Evolutionary conservation across 2,797 vertebrate genomes (phyloP).

Genomic region (Gallinago solitaria): DNA sequence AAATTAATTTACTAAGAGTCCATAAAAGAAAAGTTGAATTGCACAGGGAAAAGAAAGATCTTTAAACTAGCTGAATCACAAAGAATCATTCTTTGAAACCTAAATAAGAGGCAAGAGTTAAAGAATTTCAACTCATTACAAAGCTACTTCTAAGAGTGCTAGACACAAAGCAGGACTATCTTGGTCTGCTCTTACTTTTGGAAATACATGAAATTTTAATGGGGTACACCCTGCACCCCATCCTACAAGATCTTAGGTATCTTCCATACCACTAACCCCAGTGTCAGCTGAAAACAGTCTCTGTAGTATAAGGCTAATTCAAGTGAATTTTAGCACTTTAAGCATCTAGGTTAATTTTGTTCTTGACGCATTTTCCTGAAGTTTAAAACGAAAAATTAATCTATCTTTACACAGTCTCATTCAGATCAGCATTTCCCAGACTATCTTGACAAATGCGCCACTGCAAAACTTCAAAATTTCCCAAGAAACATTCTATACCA

Average conservation of each 20-base stretch:
- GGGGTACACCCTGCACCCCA: not conserved
- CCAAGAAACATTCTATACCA: not conserved
- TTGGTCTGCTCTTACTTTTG: not conserved
- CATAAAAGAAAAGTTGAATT: conserved; percentile 12
- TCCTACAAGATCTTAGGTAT: not conserved
- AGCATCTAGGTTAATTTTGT: not conserved
- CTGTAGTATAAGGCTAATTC: not conserved
- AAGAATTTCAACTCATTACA: not conserved
- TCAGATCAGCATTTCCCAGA: not conserved
- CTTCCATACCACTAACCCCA: not conserved
- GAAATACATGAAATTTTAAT: not conserved
- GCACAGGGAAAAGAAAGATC: not conserved
- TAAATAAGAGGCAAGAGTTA: not conserved
- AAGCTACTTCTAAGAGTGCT: not conserved
- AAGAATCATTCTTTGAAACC: not conserved
- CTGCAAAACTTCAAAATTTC: not conserved
- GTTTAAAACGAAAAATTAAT: not conserved
- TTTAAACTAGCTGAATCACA: conserved; percentile 11
- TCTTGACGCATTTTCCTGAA: not conserved
- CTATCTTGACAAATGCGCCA: not conserved
- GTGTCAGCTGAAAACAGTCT: not conserved
- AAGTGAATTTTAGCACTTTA: not conserved
- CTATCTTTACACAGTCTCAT: not conserved
- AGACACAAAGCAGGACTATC: not conserved
- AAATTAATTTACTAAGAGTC: conserved; percentile 7